Base-by-base conservation (phyloP, 2,113 vertebrate species). In the Pterophyllum scalare region DNA sequence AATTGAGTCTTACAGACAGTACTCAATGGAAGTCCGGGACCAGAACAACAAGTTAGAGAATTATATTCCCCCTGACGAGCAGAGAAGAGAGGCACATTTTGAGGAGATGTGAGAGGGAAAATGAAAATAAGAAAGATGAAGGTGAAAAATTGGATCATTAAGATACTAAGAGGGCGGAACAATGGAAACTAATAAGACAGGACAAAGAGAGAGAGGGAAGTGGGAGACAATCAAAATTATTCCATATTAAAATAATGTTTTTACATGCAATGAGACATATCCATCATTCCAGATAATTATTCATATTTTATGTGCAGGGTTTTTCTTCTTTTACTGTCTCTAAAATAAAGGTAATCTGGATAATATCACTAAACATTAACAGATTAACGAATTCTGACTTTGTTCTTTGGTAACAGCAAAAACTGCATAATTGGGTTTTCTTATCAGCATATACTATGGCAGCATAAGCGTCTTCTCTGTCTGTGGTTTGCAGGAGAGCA, bases 1-100 rank as follows among this genome's bases (percentile, higher is more conserved):
- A 95, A 96, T 95, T 95, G 93, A 95, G 92, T 94, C 90, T 90
- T 82, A 79, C 83, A 79, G 75, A 92, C 84, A 70, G 88, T 84
- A 79, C 86, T 92, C 88, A 87, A 77, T 90, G 87, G 85, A 90
- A 88, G 79, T 58, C 81, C 24, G 59, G 38, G 76, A 90, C 84
- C 75, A 84, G 61, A 82, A 88, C 83, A 84, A 88, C 79, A 88
- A 60, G 83, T 61, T 40, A 49, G 74, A 89, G 79, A 89, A 88
- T 81, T 70, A 43, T 28, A 80, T 78, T 82, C 80, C 70, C 17
- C 58, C 70, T 22, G 74, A 83, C 43, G 79, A 83, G 67, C 4
- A 49, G 79, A 77, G 26, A 28, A 52, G 26, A 76, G 84, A 81
- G 17, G 85, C 57, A 14, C 7, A 17, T 65, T 58, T 86, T 59